phyloP scores from a whole-genome alignment of 2,888 invertebrate species.

The Drepanosiphum platanoidis region DNA sequence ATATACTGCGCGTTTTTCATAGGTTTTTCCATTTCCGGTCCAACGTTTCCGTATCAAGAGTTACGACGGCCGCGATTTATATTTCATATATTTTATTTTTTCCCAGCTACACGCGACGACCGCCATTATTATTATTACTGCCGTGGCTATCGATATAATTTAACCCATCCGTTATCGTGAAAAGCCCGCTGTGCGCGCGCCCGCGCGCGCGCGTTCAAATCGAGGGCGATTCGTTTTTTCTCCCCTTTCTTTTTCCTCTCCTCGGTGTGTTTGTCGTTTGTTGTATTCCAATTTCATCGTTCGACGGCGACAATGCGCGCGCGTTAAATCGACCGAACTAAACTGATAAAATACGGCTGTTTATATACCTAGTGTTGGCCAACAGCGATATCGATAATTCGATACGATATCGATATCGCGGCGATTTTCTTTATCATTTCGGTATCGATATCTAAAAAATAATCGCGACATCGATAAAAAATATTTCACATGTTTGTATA shows the following conservation, averaged over 20 bases:
- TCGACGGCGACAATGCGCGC: background rate
- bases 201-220: constrained; percentile 36
- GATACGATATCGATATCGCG: no score
- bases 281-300: constrained; percentile 14
- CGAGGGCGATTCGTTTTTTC: constrained; percentile 6
- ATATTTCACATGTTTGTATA: no score
- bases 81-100: background rate
- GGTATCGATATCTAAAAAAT: no score
- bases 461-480: no score
- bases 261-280: background rate
- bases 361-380: no score
- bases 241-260: background rate
- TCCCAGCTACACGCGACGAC: background rate
- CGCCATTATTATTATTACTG: background rate
- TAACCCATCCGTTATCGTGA: constrained; percentile 14
- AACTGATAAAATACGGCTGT: constrained; percentile 50
- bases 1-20: constrained; percentile 15
- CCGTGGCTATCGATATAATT: background rate
- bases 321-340: constrained; percentile 49
- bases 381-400: no score
- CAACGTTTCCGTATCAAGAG: constrained; percentile 23
- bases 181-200: constrained; percentile 4
- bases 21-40: constrained; percentile 40
- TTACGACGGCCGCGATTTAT: background rate
- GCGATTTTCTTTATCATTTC: no score